Percentiles rank a stretch among this genome's conserved stretches.
Evolutionary conservation across 2,888 invertebrate genomes (phyloP).

Genomic region (Nipponacmea schrenckii): DNA sequence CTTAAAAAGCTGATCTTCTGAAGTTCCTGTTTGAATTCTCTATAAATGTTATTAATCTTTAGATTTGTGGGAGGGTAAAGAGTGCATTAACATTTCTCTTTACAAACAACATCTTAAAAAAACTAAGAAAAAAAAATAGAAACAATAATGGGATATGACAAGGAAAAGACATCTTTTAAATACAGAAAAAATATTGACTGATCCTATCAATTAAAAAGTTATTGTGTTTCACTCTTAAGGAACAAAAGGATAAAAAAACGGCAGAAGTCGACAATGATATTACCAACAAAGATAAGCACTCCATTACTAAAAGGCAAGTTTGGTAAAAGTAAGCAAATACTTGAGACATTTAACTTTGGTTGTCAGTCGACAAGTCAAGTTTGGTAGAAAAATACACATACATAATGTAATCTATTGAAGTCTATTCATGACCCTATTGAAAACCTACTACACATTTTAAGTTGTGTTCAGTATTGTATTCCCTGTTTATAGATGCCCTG

Average conservation of each 20-base stretch:
- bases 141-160: too few species aligned
- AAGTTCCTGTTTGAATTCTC: too few species aligned
- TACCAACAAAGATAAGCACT: conserved; percentile 7
- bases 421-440: not conserved
- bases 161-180: too few species aligned
- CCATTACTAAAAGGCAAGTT: conserved; percentile 1
- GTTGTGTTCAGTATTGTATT: not conserved
- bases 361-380: not conserved
- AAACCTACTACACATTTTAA: conserved; percentile 2
- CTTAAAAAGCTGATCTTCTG: too few species aligned
- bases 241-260: not conserved
- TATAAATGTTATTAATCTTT: too few species aligned
- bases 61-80: too few species aligned
- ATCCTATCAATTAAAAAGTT: too few species aligned
- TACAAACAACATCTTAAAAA: too few species aligned
- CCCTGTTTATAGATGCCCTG: conserved; percentile 1
- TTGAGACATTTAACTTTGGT: not conserved
- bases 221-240: too few species aligned
- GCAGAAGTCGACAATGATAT: not conserved
- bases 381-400: not conserved
- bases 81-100: too few species aligned
- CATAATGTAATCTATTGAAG: conserved; percentile 7
- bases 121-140: too few species aligned
- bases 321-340: conserved; percentile 5
- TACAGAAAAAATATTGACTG: too few species aligned